Evolutionary conservation across 2,797 vertebrate species (phyloP).

Genomic region (Denticeps clupeoides): DNA sequence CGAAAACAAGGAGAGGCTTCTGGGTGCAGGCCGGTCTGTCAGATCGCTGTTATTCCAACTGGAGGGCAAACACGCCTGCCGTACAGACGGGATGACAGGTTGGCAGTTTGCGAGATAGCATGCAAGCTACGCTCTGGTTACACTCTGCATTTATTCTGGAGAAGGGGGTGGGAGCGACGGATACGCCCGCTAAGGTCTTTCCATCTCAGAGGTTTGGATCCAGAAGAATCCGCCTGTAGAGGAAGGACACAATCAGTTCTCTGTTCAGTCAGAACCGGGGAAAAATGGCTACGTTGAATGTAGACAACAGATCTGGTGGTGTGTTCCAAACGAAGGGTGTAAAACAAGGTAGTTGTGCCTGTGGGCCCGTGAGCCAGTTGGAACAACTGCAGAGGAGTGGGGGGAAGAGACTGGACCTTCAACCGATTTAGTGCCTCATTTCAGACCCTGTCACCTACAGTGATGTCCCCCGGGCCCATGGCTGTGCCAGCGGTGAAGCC

Average conservation of each 20-base stretch:
- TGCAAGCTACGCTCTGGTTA: slow-evolving; percentile 14
- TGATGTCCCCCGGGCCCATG: slow-evolving; percentile 3
- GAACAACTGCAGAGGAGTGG: too few relatives aligned
- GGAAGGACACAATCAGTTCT: too few relatives aligned
- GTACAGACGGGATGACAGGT: slow-evolving; percentile 8
- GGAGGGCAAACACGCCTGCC: slow-evolving; percentile 16
- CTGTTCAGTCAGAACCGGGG: too few relatives aligned
- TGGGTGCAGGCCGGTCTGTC: slow-evolving; percentile 18
- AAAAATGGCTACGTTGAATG: too few relatives aligned
- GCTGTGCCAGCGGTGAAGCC: too few relatives aligned
- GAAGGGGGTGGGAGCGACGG: slow-evolving; percentile 4
- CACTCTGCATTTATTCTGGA: slow-evolving; percentile 2
- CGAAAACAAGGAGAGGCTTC: slow-evolving; percentile 10
- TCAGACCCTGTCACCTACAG: slow-evolving; percentile 5
- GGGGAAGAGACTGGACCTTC: slow-evolving; percentile 14
- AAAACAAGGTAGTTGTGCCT: too few relatives aligned
- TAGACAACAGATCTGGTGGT: too few relatives aligned
- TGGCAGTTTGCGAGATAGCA: slow-evolving; percentile 8
- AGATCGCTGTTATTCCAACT: slow-evolving; percentile 27
- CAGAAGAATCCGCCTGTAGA: too few relatives aligned
- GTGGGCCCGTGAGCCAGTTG: too few relatives aligned
- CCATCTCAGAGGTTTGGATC: slow-evolving; percentile 14
- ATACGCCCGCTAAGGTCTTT: slow-evolving; percentile 25
- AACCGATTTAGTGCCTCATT: too few relatives aligned
- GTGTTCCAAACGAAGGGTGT: too few relatives aligned